These are phyloP conservation scores for Siderastrea siderea DNA, from an alignment of 92 coral and sea anemone species.

Conservation along the genomic window DNA sequence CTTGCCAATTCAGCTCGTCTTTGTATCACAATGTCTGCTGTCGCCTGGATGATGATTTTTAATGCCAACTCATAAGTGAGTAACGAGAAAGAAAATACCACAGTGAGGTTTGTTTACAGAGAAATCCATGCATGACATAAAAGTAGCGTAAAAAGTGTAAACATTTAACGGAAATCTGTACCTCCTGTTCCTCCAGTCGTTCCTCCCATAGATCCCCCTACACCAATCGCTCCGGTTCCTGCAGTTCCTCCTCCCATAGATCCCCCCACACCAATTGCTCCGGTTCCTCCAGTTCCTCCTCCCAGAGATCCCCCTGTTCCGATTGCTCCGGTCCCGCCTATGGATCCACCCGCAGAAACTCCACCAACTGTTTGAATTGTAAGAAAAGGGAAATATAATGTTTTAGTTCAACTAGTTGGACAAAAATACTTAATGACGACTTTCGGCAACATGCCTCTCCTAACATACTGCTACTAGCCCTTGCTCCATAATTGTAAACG, in stretches of 20 bases:
- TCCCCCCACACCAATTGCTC: constrained; percentile 25
- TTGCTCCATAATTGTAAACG: too few relatives aligned
- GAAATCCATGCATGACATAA: neutral
- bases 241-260: constrained; percentile 29
- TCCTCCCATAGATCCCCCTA: neutral
- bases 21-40: too few relatives aligned
- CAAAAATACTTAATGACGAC: too few relatives aligned
- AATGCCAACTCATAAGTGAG: too few relatives aligned
- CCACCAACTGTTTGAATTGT: neutral
- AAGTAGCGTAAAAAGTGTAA: neutral
- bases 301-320: constrained; percentile 2
- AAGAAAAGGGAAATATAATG: neutral
- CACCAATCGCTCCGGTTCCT: constrained; percentile 13
- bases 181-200: constrained; percentile 25
- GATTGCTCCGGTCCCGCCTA: constrained; percentile 15
- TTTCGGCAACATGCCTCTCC: too few relatives aligned
- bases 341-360: neutral
- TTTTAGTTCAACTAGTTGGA: neutral
- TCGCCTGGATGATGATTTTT: too few relatives aligned
- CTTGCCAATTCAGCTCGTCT: too few relatives aligned
- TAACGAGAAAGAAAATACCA: too few relatives aligned
- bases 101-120: neutral
- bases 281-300: constrained; percentile 41
- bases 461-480: too few relatives aligned
- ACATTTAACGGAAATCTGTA: neutral